Percentiles rank a stretch among this genome's conserved stretches.
Conservation (phyloP, 2,888 invertebrate genomes). For the Beris morrisii region DNA sequence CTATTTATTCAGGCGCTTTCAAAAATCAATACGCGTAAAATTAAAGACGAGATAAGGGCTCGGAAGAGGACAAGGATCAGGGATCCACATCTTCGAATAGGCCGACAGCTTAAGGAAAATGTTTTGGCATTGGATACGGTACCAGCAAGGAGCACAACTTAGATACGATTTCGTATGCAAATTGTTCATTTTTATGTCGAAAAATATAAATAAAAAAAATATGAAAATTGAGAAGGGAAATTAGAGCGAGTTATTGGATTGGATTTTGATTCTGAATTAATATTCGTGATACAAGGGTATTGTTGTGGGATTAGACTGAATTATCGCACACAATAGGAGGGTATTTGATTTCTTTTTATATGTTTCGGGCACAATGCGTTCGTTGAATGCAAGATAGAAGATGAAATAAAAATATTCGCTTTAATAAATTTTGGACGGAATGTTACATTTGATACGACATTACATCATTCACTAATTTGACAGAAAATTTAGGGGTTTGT, state of each 20-base stretch:
- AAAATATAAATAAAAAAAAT: neutral
- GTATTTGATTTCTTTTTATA: slow-evolving; percentile 1
- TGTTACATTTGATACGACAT: no score
- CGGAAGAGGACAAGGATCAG: neutral
- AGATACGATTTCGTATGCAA: slow-evolving; percentile 39
- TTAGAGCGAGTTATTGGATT: slow-evolving; percentile 21
- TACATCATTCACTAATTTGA: no score
- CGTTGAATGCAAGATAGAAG: no score
- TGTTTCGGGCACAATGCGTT: no score
- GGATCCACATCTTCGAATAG: neutral
- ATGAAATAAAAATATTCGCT: no score
- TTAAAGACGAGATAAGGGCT: slow-evolving; percentile 45
- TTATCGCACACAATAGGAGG: slow-evolving; percentile 32
- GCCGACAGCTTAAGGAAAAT: slow-evolving; percentile 13
- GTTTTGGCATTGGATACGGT: slow-evolving; percentile 19
- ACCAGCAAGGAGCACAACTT: slow-evolving; percentile 13
- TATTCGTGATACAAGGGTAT: slow-evolving; percentile 28
- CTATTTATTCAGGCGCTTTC: slow-evolving; percentile 57
- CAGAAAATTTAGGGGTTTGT: no score
- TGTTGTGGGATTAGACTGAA: slow-evolving; percentile 31
- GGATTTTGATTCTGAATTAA: slow-evolving; percentile 26
- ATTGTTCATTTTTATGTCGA: slow-evolving; percentile 32
- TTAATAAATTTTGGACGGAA: no score
- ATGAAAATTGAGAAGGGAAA: slow-evolving; percentile 13
- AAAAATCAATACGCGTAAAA: slow-evolving; percentile 57